Conservation (phyloP, 2,888 invertebrate genomes). For the Volucella inanis region DNA sequence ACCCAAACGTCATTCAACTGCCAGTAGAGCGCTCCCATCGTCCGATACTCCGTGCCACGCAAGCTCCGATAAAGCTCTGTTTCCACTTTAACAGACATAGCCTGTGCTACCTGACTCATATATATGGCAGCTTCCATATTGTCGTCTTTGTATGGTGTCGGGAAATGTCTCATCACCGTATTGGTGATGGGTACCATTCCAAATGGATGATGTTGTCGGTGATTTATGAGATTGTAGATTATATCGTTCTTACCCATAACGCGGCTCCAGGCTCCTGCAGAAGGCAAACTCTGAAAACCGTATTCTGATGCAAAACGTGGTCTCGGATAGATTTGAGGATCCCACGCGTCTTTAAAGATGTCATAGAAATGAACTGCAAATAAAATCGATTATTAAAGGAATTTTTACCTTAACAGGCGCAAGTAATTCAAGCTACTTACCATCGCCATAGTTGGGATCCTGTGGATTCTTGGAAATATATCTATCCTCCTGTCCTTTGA, state of each 20-base stretch:
- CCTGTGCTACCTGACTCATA: slow-evolving; percentile 95
- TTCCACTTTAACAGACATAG: slow-evolving; percentile 92
- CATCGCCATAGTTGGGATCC: slow-evolving; percentile 92
- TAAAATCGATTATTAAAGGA: too few relatives aligned
- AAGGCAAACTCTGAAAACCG: slow-evolving; percentile 95
- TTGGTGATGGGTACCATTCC: slow-evolving; percentile 87
- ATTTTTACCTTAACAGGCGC: too few relatives aligned
- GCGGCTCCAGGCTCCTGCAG: slow-evolving; percentile 86
- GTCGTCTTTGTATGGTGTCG: slow-evolving; percentile 83
- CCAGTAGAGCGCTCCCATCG: slow-evolving; percentile 99
- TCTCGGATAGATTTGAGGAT: slow-evolving; percentile 89
- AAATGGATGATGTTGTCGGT: slow-evolving; percentile 93
- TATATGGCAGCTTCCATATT: slow-evolving; percentile 89
- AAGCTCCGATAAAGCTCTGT: slow-evolving; percentile 91
- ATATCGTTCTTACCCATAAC: slow-evolving; percentile 85
- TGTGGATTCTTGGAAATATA: slow-evolving; percentile 92
- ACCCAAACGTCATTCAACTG: slow-evolving; percentile 99
- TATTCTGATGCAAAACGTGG: slow-evolving; percentile 97
- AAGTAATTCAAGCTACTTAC: slow-evolving; percentile 82
- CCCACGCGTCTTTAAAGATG: slow-evolving; percentile 92
- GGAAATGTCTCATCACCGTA: slow-evolving; percentile 87
- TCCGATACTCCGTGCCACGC: slow-evolving; percentile 83
- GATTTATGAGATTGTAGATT: slow-evolving; percentile 87
- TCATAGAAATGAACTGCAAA: slow-evolving; percentile 93
- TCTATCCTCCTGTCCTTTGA: slow-evolving; percentile 88